Evolutionary conservation across 2,888 invertebrate species (phyloP).

Genomic region (Scaptomyza reducta): DNA sequence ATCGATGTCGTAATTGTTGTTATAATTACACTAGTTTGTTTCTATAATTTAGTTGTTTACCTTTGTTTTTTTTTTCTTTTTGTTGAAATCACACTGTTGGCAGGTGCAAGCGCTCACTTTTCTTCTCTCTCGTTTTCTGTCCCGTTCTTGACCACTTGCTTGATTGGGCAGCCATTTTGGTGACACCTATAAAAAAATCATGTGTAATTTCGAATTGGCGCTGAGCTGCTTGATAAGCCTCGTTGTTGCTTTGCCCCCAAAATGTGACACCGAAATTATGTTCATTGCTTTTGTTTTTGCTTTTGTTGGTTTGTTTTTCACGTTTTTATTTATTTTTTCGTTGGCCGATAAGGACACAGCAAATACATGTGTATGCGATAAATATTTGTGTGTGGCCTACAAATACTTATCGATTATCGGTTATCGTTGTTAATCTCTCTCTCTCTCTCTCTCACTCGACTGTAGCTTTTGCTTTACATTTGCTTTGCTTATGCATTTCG

Average conservation of each 20-base stretch:
- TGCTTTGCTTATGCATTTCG: constrained; percentile 21
- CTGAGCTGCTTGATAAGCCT: constrained; percentile 36
- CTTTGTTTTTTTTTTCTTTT: constrained; percentile 23
- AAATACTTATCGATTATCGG: constrained; percentile 36
- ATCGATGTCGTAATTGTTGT: constrained; percentile 30
- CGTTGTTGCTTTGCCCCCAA: constrained; percentile 35
- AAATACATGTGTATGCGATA: constrained; percentile 15
- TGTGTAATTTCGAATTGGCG: constrained; percentile 50
- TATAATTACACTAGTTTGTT: constrained; percentile 21
- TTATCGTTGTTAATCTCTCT: constrained; percentile 21
- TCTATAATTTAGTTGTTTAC: constrained; percentile 60
- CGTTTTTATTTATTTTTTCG: background rate
- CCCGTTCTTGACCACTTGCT: constrained; percentile 50
- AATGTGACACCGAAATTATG: constrained; percentile 25
- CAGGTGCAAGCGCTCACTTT: constrained; percentile 52
- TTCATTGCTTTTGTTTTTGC: constrained; percentile 27
- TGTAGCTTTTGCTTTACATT: constrained; percentile 34
- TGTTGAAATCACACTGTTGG: constrained; percentile 45
- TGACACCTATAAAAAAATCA: constrained; percentile 53
- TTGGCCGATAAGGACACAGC: constrained; percentile 16
- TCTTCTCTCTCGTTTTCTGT: constrained; percentile 2
- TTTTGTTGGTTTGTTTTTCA: background rate
- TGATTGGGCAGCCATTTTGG: constrained; percentile 70
- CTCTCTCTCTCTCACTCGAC: background rate
- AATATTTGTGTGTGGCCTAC: constrained; percentile 10